Evolutionary conservation across 2,888 invertebrate species (phyloP), one percentile per base, ranked within the genome.

Genomic region (Trissoscelio sp.): DNA sequence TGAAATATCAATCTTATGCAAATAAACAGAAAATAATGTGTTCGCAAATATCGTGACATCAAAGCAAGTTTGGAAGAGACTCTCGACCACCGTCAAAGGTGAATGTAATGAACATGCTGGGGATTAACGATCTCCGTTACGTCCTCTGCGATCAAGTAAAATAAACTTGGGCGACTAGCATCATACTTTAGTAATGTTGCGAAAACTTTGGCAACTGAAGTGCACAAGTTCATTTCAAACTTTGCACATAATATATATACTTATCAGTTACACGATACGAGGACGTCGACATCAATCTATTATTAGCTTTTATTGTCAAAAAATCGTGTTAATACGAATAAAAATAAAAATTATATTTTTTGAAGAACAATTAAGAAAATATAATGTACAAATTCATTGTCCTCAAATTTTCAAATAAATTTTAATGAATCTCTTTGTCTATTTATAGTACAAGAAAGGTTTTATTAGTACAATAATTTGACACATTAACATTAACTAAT

Each of bases 91-190:
- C 57, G 44, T 86, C 83, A 81, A 84, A 83, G 78, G 42, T 75
- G 64, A 72, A 18, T 39, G 31, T 66, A 66, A 74, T 77, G 78
- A 83, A 83, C 81, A 67, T 75, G 55, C 28, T 60, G 28, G 16
- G 60, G 75, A 84, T 82, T 85, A 85, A 86, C 83, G 84, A 86
- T 85, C 85, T 83, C 80, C 77, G 67, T 22, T 46, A 42, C 82
- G 22, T 82, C 78, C 58, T 67, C 16, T n/a, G 46, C 6, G 67
- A 82, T 74, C 73, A 58, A 79, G 70, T 46, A 85, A 86, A 86
- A 86, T 82, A 86, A 87, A 86, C 83, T 77, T 12, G 34, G 48
- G 48, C 72, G 24, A 39, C 28, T 66, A 58, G 28, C 42, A 39
- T 69, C 64, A 46, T 62, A 72, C 64, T 79, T 44, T 34, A 78